phyloP scores from a whole-genome alignment of 2,888 invertebrate genomes.

The Amphipoea lucens region DNA sequence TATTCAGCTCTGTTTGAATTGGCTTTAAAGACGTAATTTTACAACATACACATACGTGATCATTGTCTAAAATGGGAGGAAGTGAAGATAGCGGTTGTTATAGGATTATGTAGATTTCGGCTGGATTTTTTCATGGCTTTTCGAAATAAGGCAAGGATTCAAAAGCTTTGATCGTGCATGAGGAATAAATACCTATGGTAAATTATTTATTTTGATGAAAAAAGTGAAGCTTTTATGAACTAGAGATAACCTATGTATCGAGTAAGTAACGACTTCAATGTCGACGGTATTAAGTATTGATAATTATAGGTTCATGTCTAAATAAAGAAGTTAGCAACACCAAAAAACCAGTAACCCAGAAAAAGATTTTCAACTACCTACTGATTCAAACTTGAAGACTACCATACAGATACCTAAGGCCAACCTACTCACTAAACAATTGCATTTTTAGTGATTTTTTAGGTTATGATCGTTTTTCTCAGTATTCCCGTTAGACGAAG shows the following conservation, averaged over 20 bases:
- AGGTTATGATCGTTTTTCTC: no score
- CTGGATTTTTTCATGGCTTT: neutral
- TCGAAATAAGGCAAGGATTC: neutral
- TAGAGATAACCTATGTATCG: neutral
- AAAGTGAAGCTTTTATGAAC: neutral
- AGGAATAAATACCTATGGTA: neutral
- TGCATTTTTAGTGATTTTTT: no score
- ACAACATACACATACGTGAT: neutral
- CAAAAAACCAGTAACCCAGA: no score
- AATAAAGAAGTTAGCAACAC: no score
- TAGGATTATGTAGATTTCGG: neutral
- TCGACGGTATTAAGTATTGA: no score
- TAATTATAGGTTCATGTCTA: no score
- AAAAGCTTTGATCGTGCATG: neutral
- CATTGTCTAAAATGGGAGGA: neutral
- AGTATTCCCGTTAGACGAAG: no score
- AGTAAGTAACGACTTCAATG: no score
- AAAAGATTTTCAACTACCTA: no score
- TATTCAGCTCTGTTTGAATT: conserved; percentile 9
- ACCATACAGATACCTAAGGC: no score
- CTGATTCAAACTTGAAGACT: no score
- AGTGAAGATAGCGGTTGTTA: neutral
- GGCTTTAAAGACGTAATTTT: conserved; percentile 10
- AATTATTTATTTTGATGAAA: neutral
- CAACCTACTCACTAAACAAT: no score